phyloP scores from a whole-genome alignment of 2,888 invertebrate genomes.

The Aromia moschata region DNA sequence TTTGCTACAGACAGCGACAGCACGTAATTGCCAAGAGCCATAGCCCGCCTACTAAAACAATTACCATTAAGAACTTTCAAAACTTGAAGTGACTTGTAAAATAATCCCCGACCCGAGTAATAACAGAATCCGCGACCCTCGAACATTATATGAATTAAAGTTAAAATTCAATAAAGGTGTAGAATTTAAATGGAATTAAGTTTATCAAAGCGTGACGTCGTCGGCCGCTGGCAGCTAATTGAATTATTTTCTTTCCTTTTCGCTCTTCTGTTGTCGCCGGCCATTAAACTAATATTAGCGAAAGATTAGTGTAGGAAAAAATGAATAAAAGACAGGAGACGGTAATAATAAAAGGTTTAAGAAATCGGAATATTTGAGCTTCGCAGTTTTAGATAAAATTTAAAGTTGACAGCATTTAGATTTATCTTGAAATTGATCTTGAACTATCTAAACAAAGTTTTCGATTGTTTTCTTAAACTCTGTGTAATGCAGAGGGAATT shows the following conservation, averaged over 20 bases:
- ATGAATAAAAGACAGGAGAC: too few relatives aligned
- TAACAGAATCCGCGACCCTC: conserved; percentile 7
- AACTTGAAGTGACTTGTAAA: conserved; percentile 19
- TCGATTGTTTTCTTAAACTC: too few relatives aligned
- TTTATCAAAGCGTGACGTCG: background rate
- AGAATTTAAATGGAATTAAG: conserved; percentile 14
- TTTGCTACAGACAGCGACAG: too few relatives aligned
- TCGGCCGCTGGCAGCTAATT: background rate
- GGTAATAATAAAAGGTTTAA: too few relatives aligned
- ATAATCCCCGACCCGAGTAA: conserved; percentile 6
- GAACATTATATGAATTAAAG: conserved; percentile 1
- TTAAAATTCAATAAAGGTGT: conserved; percentile 11
- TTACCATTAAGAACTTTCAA: background rate
- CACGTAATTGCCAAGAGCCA: too few relatives aligned
- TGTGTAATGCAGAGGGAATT: too few relatives aligned
- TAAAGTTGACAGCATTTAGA: too few relatives aligned
- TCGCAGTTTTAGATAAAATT: too few relatives aligned
- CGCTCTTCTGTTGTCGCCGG: background rate
- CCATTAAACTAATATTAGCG: background rate
- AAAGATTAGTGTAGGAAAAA: too few relatives aligned
- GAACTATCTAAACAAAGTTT: too few relatives aligned
- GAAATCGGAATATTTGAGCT: too few relatives aligned
- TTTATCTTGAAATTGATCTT: too few relatives aligned
- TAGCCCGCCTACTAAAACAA: background rate
- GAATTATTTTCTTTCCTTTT: conserved; percentile 1